Conservation (phyloP, 2,113 vertebrate genomes). For the Panthera leo region DNA sequence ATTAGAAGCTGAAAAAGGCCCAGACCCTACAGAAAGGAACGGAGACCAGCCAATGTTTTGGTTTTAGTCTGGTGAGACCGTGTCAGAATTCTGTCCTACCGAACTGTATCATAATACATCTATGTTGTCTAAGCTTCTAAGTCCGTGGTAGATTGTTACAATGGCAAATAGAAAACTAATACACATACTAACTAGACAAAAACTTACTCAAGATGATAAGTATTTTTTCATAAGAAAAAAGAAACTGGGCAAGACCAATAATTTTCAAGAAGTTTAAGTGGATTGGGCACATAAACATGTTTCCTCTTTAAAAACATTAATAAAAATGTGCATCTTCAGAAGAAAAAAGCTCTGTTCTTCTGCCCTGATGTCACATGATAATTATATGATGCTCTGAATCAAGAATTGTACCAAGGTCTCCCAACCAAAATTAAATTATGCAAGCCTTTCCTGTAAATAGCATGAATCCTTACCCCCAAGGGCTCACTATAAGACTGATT, state of each 20-base stretch:
- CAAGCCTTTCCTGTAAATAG: not conserved
- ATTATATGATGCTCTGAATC: slow-evolving; percentile 32
- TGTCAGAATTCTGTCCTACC: not conserved
- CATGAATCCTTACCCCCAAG: not conserved
- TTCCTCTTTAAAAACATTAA: not conserved
- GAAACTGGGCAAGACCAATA: not conserved
- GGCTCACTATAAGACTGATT: not conserved
- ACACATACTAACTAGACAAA: not conserved
- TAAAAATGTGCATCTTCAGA: not conserved
- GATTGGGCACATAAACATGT: not conserved
- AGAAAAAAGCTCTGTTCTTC: slow-evolving; percentile 4
- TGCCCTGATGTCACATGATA: not conserved
- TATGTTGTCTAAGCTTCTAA: not conserved
- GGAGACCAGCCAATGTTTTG: accelerated
- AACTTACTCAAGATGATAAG: not conserved
- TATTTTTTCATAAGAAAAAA: not conserved
- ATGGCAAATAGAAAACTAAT: not conserved
- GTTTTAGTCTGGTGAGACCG: not conserved
- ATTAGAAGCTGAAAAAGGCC: not conserved
- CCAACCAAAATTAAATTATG: slow-evolving; percentile 19
- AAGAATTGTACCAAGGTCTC: not conserved
- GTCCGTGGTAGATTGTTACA: not conserved
- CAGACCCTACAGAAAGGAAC: not conserved
- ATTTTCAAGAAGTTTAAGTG: not conserved
- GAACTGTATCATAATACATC: not conserved